Evolutionary conservation across 2,797 vertebrate genomes (phyloP).

Genomic region (Myiotriccus ornatus): DNA sequence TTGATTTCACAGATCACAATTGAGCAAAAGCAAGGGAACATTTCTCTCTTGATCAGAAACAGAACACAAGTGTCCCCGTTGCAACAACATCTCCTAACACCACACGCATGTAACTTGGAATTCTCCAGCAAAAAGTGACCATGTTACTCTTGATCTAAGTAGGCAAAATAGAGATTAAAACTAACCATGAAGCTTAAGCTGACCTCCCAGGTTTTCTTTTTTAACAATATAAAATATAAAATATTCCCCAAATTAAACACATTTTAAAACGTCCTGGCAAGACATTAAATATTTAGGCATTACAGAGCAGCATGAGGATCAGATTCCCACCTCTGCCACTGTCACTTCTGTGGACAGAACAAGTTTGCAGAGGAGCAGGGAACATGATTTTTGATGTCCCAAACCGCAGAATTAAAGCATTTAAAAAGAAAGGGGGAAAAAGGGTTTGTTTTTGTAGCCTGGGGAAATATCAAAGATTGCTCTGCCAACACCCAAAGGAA

Average conservation of each 20-base stretch:
- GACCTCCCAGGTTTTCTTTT: not conserved
- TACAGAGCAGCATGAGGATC: not conserved
- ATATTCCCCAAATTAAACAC: not conserved
- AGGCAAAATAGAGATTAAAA: not conserved
- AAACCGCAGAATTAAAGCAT: not conserved
- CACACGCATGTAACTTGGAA: not conserved
- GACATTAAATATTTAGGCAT: not conserved
- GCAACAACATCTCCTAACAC: not conserved
- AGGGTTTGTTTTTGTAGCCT: not conserved
- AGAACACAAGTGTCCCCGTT: not conserved
- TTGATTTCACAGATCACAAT: not conserved
- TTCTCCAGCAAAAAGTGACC: not conserved
- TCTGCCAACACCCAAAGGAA: not conserved
- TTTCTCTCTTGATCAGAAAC: not conserved
- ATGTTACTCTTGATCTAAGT: rapidly evolving
- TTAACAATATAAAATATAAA: not conserved
- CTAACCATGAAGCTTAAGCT: not conserved
- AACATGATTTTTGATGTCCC: not conserved
- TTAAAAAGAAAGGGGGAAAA: rapidly evolving
- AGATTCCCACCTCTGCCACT: not conserved
- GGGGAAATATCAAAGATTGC: not conserved
- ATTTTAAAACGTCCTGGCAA: not conserved
- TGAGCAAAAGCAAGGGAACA: not conserved
- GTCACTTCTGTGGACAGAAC: not conserved
- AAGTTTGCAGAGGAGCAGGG: not conserved